A percentile compares a stretch with the other conserved stretches of the same genome.
Conservation (phyloP, 2,113 vertebrate genomes). For the Dasyprocta punctata region DNA sequence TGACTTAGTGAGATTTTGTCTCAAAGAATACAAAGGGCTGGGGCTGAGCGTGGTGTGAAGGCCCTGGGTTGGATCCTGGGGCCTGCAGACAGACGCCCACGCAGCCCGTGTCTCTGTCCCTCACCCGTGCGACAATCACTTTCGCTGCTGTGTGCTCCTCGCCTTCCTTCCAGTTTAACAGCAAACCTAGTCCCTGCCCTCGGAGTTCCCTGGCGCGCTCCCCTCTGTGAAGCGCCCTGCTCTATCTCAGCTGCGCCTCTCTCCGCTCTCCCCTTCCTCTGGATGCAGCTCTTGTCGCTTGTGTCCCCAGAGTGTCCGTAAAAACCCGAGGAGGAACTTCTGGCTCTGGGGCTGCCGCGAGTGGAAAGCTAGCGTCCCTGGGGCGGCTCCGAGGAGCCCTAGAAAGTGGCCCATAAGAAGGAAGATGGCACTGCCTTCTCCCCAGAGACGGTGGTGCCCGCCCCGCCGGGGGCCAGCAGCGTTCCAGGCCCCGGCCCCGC, state of each 20-base stretch:
- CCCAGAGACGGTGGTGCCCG: too few species aligned
- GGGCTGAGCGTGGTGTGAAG: not conserved
- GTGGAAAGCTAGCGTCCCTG: not conserved
- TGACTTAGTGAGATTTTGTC: too few species aligned
- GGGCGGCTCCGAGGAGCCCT: not conserved
- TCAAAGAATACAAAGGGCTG: not conserved
- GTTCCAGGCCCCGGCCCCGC: not conserved
- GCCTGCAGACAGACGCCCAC: not conserved
- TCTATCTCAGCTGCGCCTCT: not conserved
- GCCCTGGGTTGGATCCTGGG: not conserved
- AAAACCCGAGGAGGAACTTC: not conserved
- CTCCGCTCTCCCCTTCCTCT: too few species aligned
- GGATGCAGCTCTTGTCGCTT: not conserved
- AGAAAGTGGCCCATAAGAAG: not conserved
- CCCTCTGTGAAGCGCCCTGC: too few species aligned
- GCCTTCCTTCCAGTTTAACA: not conserved
- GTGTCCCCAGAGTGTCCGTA: not conserved
- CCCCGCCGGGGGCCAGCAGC: too few species aligned
- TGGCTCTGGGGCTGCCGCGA: not conserved
- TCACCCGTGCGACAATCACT: not conserved
- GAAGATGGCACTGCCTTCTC: too few species aligned
- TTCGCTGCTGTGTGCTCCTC: rapidly evolving
- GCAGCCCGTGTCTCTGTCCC: not conserved
- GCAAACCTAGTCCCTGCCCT: not conserved
- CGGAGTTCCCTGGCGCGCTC: too few species aligned